Base-by-base conservation (phyloP, 2,797 vertebrate species). In the Neopelma chrysocephalum region DNA sequence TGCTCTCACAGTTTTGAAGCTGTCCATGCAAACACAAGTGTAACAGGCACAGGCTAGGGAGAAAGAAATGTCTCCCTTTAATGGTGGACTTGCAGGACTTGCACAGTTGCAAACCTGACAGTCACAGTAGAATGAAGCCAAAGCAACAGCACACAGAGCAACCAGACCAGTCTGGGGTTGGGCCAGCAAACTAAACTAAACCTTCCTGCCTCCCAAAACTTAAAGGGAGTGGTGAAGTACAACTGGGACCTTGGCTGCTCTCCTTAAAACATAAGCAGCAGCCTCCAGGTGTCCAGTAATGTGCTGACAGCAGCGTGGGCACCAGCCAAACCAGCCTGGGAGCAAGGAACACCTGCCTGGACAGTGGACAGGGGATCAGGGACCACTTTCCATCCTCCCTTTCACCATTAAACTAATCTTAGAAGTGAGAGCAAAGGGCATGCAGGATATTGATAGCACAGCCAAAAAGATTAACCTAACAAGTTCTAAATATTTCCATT, bases 301-400 rank as follows among this genome's bases (percentile, higher is more conserved):
- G 16, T 34, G 36, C 57, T 77, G 27, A 42, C n/a, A 91, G 68
- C 62, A 66, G 12, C 0, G 0, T 4, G 5, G 43, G 54, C 47
- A 62, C 7, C 38, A 53, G 57, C 6, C n/a, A 75, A 81, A 78
- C 2, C 58, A 81, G 38, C 19, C 38, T 10, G 1, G 32, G 29
- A 81, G 23, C 0, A 2, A 88, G 73, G 7, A 66, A 62, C 3
- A 23, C 29, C 31, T 61, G 12, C 21, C n/a, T 38, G 38, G 32
- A 47, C 25, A 34, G 23, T 11, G 4, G 31, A 61, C 10, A 60
- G 62, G 34, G 36, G 2, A 5, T 16, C 22, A 82, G 27, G n/a
- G 15, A 65, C 15, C 36, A 6, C 20, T 23, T 47, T 56, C 18
- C 56, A 32, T 23, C 27, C 43, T 54, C 16, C 9, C 3, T 4